Base-by-base conservation (phyloP, 2,888 invertebrate genomes). In the Frankliniella fusca region DNA sequence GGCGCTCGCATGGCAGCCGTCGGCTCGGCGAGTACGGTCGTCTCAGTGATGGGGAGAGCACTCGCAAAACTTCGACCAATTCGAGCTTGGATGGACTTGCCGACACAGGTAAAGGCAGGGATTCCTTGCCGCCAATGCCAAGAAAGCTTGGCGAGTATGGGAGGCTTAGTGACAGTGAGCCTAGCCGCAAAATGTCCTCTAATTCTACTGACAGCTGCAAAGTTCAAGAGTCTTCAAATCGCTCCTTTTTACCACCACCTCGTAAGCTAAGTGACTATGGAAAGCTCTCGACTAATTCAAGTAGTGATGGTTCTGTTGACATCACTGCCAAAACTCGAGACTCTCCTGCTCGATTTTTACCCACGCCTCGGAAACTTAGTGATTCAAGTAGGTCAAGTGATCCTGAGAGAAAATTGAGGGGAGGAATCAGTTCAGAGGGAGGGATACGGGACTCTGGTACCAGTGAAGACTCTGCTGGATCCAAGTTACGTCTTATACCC, bases 1-100 rank as follows among this genome's bases (percentile, higher is more conserved):
- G 93, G 15, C 87, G 92, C 49, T 86, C 86, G 2, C 81, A 84
- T 81, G 81, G 84, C 80, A 80, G 84, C 82, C 83, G 86, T 83
- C 85, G 87, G 85, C 84, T 90, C 83, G 91, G 92, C 11, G 91
- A 93, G 86, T 94, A 94, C 88, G 93, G 93, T 84, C 90, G 94
- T 5, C 88, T 94, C 49, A 89, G 89, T 20, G 90, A 90, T 80
- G 86, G 87, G 18, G 89, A 85, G 80, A 84, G 84, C 49, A 83
- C 83, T 80, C 83, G 83, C 50, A 83, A 82, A 81, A 79, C 82
- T 23, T 81, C 83, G 23, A 81, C 84, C 82, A 80, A 89, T 82
- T 83, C 83, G 38, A 81, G 83, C 80, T 38, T 90, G 86, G 89
- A 90, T 84, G 87, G 87, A 18, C 87, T 87, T 81, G 87, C 50